A percentile compares a stretch with the other conserved stretches of the same genome.
These are phyloP conservation scores for Triplophysa rosa DNA, from an alignment of 2,113 vertebrate genomes.

Conservation along the genomic window DNA sequence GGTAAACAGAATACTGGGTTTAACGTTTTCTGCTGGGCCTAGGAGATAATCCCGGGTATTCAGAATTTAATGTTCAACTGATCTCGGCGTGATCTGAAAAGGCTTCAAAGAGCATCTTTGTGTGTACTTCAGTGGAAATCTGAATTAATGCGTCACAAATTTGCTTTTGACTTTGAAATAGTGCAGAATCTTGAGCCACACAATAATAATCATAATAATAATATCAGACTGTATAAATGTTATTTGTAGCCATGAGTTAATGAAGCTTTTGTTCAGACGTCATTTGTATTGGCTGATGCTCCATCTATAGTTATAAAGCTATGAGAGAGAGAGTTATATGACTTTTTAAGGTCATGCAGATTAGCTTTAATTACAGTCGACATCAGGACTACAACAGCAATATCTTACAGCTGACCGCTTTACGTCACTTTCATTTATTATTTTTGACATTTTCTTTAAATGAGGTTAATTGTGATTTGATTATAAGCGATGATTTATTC, in stretches of 20 bases:
- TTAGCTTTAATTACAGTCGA: conserved; percentile 15
- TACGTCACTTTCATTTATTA: background rate
- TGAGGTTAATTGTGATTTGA: conserved; percentile 15
- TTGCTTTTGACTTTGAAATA: background rate
- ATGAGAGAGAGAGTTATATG: conserved; percentile 28
- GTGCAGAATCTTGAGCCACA: background rate
- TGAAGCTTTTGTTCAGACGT: conserved; percentile 24
- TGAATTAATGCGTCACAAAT: background rate
- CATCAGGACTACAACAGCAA: conserved; percentile 6
- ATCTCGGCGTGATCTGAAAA: too few relatives aligned
- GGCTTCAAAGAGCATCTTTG: too few relatives aligned
- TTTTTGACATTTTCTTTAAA: background rate
- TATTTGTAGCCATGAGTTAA: conserved; percentile 40
- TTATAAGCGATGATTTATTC: conserved; percentile 4
- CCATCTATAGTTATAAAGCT: conserved; percentile 3
- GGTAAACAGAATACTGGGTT: too few relatives aligned
- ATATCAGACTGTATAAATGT: conserved; percentile 16
- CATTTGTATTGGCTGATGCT: conserved; percentile 25
- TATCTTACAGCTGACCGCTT: background rate
- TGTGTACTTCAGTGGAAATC: too few relatives aligned
- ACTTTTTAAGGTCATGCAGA: background rate
- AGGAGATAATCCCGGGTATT: too few relatives aligned
- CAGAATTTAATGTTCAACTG: too few relatives aligned
- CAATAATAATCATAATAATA: conserved; percentile 44
- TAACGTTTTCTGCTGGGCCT: too few relatives aligned